These are phyloP conservation scores for Notarius quadriscutis DNA, from an alignment of 2,113 vertebrate species.

Conservation along the genomic window DNA sequence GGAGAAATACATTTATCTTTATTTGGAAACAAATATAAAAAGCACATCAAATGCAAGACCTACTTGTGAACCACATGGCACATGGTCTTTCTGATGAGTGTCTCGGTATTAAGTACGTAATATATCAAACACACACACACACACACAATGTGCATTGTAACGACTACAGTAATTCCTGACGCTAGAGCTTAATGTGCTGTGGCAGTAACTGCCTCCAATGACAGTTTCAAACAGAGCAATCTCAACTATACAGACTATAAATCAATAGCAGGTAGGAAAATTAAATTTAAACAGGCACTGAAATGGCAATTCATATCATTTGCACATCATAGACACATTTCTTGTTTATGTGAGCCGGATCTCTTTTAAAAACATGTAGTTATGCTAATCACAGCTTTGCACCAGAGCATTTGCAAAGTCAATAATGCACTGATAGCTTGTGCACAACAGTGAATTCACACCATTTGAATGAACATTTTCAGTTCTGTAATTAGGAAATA, in stretches of 20 bases:
- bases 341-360: slow-evolving; percentile 43
- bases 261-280: slow-evolving; percentile 42
- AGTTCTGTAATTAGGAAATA: slow-evolving; percentile 45
- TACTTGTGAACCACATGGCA: slow-evolving; percentile 53
- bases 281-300: slow-evolving; percentile 48
- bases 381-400: slow-evolving; percentile 44
- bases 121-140: slow-evolving; percentile 29
- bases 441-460: slow-evolving; percentile 39
- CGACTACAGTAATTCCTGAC: slow-evolving; percentile 31
- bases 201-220: slow-evolving; percentile 38
- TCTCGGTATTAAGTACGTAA: slow-evolving; percentile 46
- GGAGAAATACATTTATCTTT: slow-evolving; percentile 52
- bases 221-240: slow-evolving; percentile 32
- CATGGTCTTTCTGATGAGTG: slow-evolving; percentile 48
- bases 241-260: slow-evolving; percentile 37
- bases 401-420: slow-evolving; percentile 46
- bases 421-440: slow-evolving; percentile 40
- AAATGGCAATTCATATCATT: slow-evolving; percentile 46
- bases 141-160: slow-evolving; percentile 47
- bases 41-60: slow-evolving; percentile 54
- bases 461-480: slow-evolving; percentile 36
- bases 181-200: slow-evolving; percentile 36
- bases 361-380: slow-evolving; percentile 45
- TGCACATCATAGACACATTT: slow-evolving; percentile 42
- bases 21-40: slow-evolving; percentile 57